Evolutionary conservation across 53 echinoderm and acorn worm species (phyloP).

Genomic region (Hippasteria phrygiana): DNA sequence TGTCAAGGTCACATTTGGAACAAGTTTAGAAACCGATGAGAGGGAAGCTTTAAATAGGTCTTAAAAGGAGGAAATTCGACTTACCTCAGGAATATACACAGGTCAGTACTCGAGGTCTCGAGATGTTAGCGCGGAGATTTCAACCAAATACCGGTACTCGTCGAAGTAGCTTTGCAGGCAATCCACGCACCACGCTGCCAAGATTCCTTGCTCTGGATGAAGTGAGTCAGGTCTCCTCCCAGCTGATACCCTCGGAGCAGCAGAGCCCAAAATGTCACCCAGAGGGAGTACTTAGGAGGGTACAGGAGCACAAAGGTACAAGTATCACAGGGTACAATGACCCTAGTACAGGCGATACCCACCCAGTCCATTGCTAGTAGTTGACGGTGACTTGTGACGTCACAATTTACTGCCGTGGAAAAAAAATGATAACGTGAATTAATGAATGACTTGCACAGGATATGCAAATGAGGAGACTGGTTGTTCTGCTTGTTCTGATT

Average conservation of each 20-base stretch:
- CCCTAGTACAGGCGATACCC: neutral
- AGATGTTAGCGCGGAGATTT: too few species aligned
- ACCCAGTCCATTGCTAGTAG: neutral
- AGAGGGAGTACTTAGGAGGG: neutral
- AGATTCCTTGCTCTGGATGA: neutral
- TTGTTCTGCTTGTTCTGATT: neutral
- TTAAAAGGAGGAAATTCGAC: too few species aligned
- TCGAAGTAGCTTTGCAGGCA: too few species aligned
- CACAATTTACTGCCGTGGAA: neutral
- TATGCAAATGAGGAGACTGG: neutral
- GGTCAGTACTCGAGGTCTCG: too few species aligned
- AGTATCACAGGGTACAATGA: neutral
- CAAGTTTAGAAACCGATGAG: too few species aligned
- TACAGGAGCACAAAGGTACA: neutral
- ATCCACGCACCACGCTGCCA: neutral
- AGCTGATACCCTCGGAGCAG: neutral
- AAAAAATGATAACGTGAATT: neutral
- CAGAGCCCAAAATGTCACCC: conserved; percentile 31
- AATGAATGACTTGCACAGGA: neutral
- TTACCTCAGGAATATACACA: too few species aligned
- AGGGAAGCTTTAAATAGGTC: too few species aligned
- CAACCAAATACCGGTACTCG: too few species aligned
- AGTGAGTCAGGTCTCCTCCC: neutral
- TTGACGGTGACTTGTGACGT: neutral
- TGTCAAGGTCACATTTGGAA: too few species aligned